Percentiles rank a stretch among this genome's conserved stretches.
These are phyloP conservation scores for Lepidochitona cinerea DNA, from an alignment of 2,888 invertebrate species.

Conservation along the genomic window DNA sequence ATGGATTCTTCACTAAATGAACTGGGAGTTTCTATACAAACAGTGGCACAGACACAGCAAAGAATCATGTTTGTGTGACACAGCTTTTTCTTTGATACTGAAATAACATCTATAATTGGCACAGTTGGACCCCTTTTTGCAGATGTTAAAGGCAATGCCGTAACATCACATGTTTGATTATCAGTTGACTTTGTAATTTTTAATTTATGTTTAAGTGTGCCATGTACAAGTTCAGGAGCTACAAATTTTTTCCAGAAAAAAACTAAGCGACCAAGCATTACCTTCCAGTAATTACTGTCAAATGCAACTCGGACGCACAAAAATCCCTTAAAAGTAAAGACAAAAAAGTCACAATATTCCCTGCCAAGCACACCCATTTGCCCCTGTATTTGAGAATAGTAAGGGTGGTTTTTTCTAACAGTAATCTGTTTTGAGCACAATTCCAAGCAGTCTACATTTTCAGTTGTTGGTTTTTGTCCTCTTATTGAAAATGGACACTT, in stretches of 20 bases:
- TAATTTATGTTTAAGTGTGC: neutral
- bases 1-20: neutral
- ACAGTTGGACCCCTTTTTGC: neutral
- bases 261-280: neutral
- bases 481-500: neutral
- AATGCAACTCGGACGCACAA: neutral
- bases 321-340: neutral
- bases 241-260: neutral
- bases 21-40: neutral
- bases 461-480: neutral
- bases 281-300: neutral
- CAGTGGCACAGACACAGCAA: neutral
- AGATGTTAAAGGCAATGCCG: neutral
- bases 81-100: neutral
- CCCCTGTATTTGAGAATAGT: slow-evolving; percentile 2
- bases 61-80: neutral
- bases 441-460: neutral
- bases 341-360: neutral
- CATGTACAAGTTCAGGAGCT: neutral
- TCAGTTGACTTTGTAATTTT: neutral
- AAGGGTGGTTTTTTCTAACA: neutral
- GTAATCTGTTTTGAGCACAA: neutral
- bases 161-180: too few species aligned
- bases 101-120: neutral
- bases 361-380: neutral